Evolutionary conservation across 2,888 invertebrate species (phyloP).

Genomic region (Selenia dentaria): DNA sequence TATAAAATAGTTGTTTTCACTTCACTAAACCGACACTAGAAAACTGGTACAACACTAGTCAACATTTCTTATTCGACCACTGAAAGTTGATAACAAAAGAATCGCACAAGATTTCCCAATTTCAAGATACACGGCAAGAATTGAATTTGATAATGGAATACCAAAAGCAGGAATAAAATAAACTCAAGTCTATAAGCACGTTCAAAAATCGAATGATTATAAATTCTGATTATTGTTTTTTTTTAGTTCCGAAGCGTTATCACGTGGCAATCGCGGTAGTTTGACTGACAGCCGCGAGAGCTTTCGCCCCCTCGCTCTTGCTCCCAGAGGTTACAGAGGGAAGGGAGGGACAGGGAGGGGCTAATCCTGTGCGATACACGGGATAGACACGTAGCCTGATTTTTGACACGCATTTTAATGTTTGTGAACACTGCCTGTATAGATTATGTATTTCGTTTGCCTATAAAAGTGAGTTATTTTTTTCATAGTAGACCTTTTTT

Average conservation of each 20-base stretch:
- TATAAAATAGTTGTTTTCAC: constrained; percentile 28
- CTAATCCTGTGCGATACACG: constrained; percentile 41
- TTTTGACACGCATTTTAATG: constrained; percentile 22
- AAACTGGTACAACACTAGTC: neutral
- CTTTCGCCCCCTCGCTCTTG: constrained; percentile 27
- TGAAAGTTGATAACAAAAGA: constrained; percentile 1
- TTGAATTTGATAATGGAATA: neutral
- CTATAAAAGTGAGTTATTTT: constrained; percentile 1
- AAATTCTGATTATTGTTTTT: constrained; percentile 15
- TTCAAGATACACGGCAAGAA: no score
- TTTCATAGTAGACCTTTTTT: no score
- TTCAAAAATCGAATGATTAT: constrained; percentile 2
- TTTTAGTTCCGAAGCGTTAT: constrained; percentile 44
- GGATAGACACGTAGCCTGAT: constrained; percentile 23
- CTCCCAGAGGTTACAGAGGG: constrained; percentile 14
- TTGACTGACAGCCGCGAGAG: constrained; percentile 62
- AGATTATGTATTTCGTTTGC: neutral
- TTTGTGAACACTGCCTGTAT: constrained; percentile 3
- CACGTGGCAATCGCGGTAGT: constrained; percentile 47
- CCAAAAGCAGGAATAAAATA: neutral
- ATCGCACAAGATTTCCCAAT: neutral
- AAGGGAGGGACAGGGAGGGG: constrained; percentile 31
- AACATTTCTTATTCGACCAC: constrained; percentile 4
- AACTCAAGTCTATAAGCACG: neutral
- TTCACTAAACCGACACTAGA: constrained; percentile 12